Evolutionary conservation across 1,140 invertebrate species (phyloP).

Genomic region (Drosophila biarmipes): DNA sequence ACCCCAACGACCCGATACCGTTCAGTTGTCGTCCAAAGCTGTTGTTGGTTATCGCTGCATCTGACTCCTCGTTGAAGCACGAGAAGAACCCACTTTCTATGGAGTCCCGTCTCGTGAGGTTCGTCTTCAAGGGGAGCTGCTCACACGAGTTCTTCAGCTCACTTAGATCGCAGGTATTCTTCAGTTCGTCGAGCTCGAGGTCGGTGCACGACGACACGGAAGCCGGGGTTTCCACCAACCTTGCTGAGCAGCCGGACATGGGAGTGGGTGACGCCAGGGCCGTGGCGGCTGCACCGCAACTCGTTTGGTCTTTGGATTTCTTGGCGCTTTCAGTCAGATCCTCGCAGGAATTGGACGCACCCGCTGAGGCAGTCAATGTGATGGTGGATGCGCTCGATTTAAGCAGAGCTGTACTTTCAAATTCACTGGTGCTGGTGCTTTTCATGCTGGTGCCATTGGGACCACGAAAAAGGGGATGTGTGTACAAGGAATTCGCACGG

Average conservation of each 20-base stretch:
- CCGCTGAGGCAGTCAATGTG: slow-evolving; percentile 38
- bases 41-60: slow-evolving; percentile 68
- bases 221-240: slow-evolving; percentile 47
- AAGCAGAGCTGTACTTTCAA: slow-evolving; percentile 30
- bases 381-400: slow-evolving; percentile 51
- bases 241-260: slow-evolving; percentile 18
- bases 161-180: slow-evolving; percentile 55
- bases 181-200: slow-evolving; percentile 60
- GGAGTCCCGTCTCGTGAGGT: slow-evolving; percentile 90
- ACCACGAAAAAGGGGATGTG: slow-evolving; percentile 66
- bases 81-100: slow-evolving; percentile 96
- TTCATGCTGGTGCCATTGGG: slow-evolving; percentile 57
- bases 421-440: slow-evolving; percentile 43
- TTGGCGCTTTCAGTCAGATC: slow-evolving; percentile 50
- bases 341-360: slow-evolving; percentile 42
- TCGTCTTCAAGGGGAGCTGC: slow-evolving; percentile 65
- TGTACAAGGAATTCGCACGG: slow-evolving; percentile 79
- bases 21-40: slow-evolving; percentile 68
- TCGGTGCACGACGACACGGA: slow-evolving; percentile 54
- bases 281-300: slow-evolving; percentile 27
- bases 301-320: slow-evolving; percentile 48
- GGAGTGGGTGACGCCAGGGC: slow-evolving; percentile 34
- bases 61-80: slow-evolving; percentile 90
- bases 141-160: slow-evolving; percentile 69
- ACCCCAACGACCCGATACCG: slow-evolving; percentile 55